These are phyloP conservation scores for Drosophila sproati DNA, from an alignment of 1,140 invertebrate genomes.

Conservation along the genomic window DNA sequence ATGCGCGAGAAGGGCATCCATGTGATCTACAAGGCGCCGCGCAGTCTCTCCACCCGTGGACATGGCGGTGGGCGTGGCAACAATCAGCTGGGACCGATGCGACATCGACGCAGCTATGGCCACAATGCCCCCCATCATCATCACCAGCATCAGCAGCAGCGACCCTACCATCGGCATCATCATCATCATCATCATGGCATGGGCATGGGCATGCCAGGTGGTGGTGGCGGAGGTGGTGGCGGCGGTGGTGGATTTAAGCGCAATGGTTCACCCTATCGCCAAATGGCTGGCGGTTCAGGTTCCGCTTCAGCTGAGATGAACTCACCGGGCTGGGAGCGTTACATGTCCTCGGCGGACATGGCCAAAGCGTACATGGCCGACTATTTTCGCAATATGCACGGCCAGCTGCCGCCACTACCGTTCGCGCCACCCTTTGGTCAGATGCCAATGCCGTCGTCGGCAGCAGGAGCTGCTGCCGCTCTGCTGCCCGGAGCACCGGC, in stretches of 20 bases:
- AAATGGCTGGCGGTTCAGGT: conserved; percentile 81
- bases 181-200: conserved; percentile 59
- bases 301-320: conserved; percentile 85
- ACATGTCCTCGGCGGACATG: conserved; percentile 86
- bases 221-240: not conserved
- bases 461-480: conserved; percentile 87
- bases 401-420: conserved; percentile 90
- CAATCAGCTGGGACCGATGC: conserved; percentile 82
- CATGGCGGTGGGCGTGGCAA: conserved; percentile 84
- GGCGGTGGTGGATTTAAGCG: conserved; percentile 86
- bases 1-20: conserved; percentile 86
- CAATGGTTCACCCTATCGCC: conserved; percentile 86
- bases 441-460: conserved; percentile 85
- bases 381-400: conserved; percentile 93
- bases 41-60: conserved; percentile 85
- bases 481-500: conserved; percentile 88
- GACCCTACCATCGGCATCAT: conserved; percentile 71
- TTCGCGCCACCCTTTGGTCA: conserved; percentile 88
- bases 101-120: conserved; percentile 73
- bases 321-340: conserved; percentile 85
- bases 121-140: conserved; percentile 72
- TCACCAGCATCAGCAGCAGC: conserved; percentile 73
- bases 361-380: conserved; percentile 91
- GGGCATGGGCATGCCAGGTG: conserved; percentile 40
- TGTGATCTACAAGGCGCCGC: conserved; percentile 84